A percentile compares a stretch with the other conserved stretches of the same genome.
Conservation (phyloP, 2,888 invertebrate genomes). For the Thymelicus sylvestris region DNA sequence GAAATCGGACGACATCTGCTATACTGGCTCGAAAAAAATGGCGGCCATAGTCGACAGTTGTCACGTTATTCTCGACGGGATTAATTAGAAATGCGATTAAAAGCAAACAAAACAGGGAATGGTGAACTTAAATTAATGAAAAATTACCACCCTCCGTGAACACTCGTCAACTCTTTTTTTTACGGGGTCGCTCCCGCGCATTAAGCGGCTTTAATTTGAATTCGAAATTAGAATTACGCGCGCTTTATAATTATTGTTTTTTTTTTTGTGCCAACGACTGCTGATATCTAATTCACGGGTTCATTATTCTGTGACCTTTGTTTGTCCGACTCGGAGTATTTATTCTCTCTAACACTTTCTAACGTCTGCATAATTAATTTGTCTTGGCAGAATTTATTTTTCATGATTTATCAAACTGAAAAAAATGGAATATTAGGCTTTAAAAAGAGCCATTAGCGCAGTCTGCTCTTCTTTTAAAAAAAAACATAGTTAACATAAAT, state of each 20-base stretch:
- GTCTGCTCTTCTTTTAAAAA: too few relatives aligned
- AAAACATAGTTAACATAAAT: too few relatives aligned
- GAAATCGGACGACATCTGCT: constrained; percentile 85
- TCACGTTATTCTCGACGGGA: constrained; percentile 85
- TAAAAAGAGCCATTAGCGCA: too few relatives aligned
- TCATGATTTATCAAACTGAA: too few relatives aligned
- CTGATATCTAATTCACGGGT: constrained; percentile 77
- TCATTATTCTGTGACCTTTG: constrained; percentile 51
- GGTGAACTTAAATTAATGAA: constrained; percentile 86
- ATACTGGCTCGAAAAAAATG: constrained; percentile 79
- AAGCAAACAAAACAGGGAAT: constrained; percentile 85
- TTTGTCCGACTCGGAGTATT: constrained; percentile 19
- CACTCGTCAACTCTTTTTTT: constrained; percentile 85
- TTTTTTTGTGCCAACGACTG: constrained; percentile 72
- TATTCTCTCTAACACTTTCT: constrained; percentile 22
- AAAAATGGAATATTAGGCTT: too few relatives aligned
- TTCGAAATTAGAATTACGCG: constrained; percentile 85
- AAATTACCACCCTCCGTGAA: constrained; percentile 84
- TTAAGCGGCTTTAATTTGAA: constrained; percentile 86
- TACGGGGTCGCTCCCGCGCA: constrained; percentile 83
- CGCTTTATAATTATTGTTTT: constrained; percentile 84
- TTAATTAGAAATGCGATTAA: constrained; percentile 86
- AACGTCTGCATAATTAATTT: constrained; percentile 12
- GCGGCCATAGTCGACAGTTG: constrained; percentile 84
- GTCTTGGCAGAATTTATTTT: too few relatives aligned